Evolutionary conservation across 2,797 vertebrate genomes (phyloP).

Genomic region (Anabas testudineus): DNA sequence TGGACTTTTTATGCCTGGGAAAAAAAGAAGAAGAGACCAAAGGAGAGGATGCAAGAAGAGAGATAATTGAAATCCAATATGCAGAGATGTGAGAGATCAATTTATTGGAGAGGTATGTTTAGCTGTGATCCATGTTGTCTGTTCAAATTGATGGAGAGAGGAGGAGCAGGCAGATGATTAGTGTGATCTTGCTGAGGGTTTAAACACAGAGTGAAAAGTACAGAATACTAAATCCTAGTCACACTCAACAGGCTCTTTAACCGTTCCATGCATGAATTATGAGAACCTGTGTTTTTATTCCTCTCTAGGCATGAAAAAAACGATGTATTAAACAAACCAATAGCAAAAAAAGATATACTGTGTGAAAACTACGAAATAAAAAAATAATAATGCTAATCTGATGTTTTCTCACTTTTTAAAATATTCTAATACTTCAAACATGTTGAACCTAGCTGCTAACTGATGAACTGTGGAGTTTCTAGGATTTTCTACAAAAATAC

Average conservation of each 20-base stretch:
- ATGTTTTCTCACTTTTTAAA: no score
- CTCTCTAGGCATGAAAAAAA: no score
- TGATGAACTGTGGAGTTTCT: no score
- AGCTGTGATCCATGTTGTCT: slow-evolving; percentile 50
- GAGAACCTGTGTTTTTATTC: no score
- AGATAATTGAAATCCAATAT: slow-evolving; percentile 52
- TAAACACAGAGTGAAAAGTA: slow-evolving; percentile 43
- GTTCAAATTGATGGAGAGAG: slow-evolving; percentile 44
- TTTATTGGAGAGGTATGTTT: slow-evolving; percentile 35
- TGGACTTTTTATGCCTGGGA: slow-evolving; percentile 68
- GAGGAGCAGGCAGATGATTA: slow-evolving; percentile 24
- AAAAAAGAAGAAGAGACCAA: slow-evolving; percentile 48
- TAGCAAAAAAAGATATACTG: no score
- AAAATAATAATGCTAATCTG: no score
- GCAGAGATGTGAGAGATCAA: slow-evolving; percentile 42
- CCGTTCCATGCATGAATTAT: no score
- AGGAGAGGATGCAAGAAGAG: slow-evolving; percentile 30
- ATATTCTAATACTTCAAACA: no score
- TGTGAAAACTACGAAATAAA: no score
- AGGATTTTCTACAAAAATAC: no score
- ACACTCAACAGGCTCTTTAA: background rate
- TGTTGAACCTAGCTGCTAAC: no score
- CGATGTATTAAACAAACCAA: no score
- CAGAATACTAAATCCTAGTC: slow-evolving; percentile 25
- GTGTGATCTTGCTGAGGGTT: slow-evolving; percentile 36